These are phyloP conservation scores for Acipenser transmontanus DNA, from an alignment of 2,797 vertebrate genomes.

Conservation along the genomic window DNA sequence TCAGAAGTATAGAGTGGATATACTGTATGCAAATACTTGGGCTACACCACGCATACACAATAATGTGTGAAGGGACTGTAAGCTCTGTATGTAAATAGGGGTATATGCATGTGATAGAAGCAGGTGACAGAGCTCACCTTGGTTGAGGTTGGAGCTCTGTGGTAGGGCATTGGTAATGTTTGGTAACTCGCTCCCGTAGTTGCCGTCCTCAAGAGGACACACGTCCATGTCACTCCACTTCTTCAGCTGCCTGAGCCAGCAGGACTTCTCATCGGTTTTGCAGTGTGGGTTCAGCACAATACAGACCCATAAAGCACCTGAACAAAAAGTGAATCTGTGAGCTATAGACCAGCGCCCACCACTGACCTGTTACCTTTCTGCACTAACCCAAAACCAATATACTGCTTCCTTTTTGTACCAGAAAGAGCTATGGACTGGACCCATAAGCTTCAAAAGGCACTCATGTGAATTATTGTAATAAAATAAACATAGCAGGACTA, in stretches of 20 bases:
- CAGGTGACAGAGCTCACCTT: constrained; percentile 61
- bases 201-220: constrained; percentile 92
- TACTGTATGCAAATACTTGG: too few relatives aligned
- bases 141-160: constrained; percentile 77
- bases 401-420: too few relatives aligned
- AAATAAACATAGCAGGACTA: too few relatives aligned
- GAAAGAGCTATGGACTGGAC: too few relatives aligned
- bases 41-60: too few relatives aligned
- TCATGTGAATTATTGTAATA: too few relatives aligned
- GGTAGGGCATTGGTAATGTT: constrained; percentile 94
- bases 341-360: background rate
- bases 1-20: too few relatives aligned
- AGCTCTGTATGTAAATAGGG: too few relatives aligned
- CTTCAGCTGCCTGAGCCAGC: constrained; percentile 90
- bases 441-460: too few relatives aligned
- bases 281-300: constrained; percentile 96
- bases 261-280: constrained; percentile 89
- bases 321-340: background rate
- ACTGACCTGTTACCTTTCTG: too few relatives aligned
- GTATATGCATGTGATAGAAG: background rate
- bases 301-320: constrained; percentile 95
- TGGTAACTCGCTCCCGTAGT: constrained; percentile 90
- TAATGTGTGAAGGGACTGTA: too few relatives aligned
- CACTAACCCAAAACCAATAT: too few relatives aligned
- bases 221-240: constrained; percentile 94